These are phyloP conservation scores for Agriopis aurantiaria DNA, from an alignment of 2,888 invertebrate species.

Conservation along the genomic window DNA sequence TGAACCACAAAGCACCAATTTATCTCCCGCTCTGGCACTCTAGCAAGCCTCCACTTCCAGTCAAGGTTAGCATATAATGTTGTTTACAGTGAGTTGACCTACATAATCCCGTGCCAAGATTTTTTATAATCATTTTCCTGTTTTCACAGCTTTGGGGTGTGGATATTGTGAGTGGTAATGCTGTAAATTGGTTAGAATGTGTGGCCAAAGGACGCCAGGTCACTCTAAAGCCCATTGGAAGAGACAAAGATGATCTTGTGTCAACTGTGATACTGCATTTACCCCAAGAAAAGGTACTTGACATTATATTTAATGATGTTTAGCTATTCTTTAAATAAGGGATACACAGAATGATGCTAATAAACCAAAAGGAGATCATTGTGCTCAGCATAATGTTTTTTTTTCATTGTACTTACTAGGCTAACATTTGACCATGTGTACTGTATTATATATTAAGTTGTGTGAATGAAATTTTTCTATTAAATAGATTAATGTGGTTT, in stretches of 20 bases:
- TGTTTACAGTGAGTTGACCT: slow-evolving; percentile 36
- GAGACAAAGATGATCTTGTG: slow-evolving; percentile 76
- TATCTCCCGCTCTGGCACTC: slow-evolving; percentile 84
- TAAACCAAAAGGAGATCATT: too few species aligned
- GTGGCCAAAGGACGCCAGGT: slow-evolving; percentile 81
- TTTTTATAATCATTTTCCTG: slow-evolving; percentile 34
- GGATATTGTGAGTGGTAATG: slow-evolving; percentile 81
- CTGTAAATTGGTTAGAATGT: slow-evolving; percentile 87
- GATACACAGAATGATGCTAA: too few species aligned
- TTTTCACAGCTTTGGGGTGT: slow-evolving; percentile 81
- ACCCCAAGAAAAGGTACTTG: slow-evolving; percentile 69
- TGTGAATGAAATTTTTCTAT: too few species aligned
- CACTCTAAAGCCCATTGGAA: slow-evolving; percentile 78
- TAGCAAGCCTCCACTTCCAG: slow-evolving; percentile 80
- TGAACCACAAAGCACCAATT: slow-evolving; percentile 86
- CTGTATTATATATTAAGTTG: too few species aligned
- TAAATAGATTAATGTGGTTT: too few species aligned
- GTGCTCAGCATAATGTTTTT: too few species aligned
- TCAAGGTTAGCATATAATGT: slow-evolving; percentile 71
- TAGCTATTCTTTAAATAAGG: slow-evolving; percentile 3
- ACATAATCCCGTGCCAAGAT: slow-evolving; percentile 46
- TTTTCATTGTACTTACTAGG: too few species aligned
- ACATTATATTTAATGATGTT: background rate
- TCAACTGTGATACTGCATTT: slow-evolving; percentile 79
- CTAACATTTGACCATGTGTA: too few species aligned